Percentiles rank a stretch among this genome's conserved stretches.
Conservation (phyloP, 2,888 invertebrate genomes). For the Parnassius mnemosyne region DNA sequence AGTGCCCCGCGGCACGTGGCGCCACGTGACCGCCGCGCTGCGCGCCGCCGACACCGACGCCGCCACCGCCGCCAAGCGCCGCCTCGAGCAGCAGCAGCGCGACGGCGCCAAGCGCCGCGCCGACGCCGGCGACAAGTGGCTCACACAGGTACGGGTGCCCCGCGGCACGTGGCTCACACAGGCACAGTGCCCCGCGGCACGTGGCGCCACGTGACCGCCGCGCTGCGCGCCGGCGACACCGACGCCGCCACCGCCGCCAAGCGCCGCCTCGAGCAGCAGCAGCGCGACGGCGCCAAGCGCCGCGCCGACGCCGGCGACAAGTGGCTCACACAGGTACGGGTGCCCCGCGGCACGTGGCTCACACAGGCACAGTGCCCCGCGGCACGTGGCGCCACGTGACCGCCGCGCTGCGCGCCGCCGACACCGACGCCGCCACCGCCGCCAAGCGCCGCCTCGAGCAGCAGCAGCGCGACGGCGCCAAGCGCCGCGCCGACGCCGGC, state of each 20-base stretch:
- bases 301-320: slow-evolving; percentile 86
- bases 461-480: slow-evolving; percentile 95
- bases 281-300: slow-evolving; percentile 93
- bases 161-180: slow-evolving; percentile 83
- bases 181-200: slow-evolving; percentile 80
- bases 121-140: slow-evolving; percentile 89
- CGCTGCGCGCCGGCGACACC: too few relatives aligned
- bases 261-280: slow-evolving; percentile 94
- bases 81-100: slow-evolving; percentile 96
- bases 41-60: too few relatives aligned
- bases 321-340: slow-evolving; percentile 80
- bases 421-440: slow-evolving; percentile 84
- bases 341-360: too few relatives aligned
- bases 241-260: slow-evolving; percentile 83
- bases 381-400: slow-evolving; percentile 95
- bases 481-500: slow-evolving; percentile 84
- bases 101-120: slow-evolving; percentile 90
- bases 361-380: slow-evolving; percentile 83
- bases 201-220: too few relatives aligned
- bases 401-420: slow-evolving; percentile 89
- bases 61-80: slow-evolving; percentile 85
- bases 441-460: slow-evolving; percentile 94
- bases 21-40: slow-evolving; percentile 24
- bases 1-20: slow-evolving; percentile 78
- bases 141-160: slow-evolving; percentile 92